These are phyloP conservation scores for Drosophila bunnanda DNA, from an alignment of 2,888 invertebrate genomes.

Conservation along the genomic window DNA sequence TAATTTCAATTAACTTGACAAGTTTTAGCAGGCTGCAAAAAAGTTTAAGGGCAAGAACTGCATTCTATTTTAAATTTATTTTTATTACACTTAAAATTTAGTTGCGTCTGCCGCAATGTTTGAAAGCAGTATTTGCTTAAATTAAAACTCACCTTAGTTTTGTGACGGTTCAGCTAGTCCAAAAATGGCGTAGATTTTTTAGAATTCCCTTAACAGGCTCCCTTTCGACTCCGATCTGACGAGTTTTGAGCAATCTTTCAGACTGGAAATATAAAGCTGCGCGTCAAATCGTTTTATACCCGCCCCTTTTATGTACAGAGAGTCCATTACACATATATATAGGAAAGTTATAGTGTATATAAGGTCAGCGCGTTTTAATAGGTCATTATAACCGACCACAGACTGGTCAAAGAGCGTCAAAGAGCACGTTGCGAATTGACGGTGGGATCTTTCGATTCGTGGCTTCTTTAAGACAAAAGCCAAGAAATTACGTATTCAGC, in stretches of 20 bases:
- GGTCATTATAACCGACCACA: slow-evolving; percentile 42
- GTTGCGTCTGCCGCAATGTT: not conserved
- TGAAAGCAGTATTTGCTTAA: not conserved
- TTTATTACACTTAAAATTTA: not conserved
- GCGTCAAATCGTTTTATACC: slow-evolving; percentile 66
- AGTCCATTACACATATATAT: slow-evolving; percentile 21
- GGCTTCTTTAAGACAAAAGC: slow-evolving; percentile 23
- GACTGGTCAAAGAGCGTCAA: slow-evolving; percentile 29
- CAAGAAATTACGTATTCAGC: slow-evolving; percentile 24
- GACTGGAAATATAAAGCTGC: slow-evolving; percentile 68
- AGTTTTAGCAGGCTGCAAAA: not conserved
- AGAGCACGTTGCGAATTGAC: slow-evolving; percentile 39
- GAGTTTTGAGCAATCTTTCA: slow-evolving; percentile 42
- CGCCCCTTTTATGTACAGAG: slow-evolving; percentile 39
- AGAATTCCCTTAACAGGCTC: slow-evolving; percentile 26
- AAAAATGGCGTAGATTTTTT: slow-evolving; percentile 10
- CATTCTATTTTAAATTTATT: not conserved
- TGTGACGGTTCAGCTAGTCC: slow-evolving; percentile 41
- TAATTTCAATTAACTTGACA: not conserved
- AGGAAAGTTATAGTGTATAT: slow-evolving; percentile 28
- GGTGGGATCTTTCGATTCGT: slow-evolving; percentile 16
- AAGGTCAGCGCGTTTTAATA: slow-evolving; percentile 52
- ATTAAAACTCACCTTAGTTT: slow-evolving; percentile 57
- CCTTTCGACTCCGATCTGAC: slow-evolving; percentile 40
- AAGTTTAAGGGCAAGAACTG: not conserved